Percentiles rank a stretch among this genome's conserved stretches.
phyloP scores from a whole-genome alignment of 1,140 invertebrate species.

The Daktulosphaira vitifoliae region DNA sequence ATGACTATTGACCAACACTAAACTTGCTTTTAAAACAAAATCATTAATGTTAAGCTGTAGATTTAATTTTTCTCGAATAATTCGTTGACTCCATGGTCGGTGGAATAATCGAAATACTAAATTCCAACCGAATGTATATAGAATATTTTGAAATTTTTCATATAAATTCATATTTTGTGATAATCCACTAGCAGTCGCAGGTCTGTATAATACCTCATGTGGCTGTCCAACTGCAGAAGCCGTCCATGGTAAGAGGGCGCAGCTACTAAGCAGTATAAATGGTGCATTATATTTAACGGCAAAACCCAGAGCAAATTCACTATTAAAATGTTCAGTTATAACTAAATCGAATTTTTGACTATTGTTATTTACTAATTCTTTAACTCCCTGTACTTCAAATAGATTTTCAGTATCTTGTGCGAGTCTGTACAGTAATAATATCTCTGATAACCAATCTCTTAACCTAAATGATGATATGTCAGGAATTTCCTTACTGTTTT shows the following conservation, averaged over 20 bases:
- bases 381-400: not conserved
- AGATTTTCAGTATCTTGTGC: not conserved
- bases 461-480: not conserved
- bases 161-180: no score
- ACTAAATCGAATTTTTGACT: constrained; percentile 40
- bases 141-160: no score
- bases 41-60: constrained; percentile 46
- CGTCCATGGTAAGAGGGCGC: constrained; percentile 52
- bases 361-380: not conserved
- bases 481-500: constrained; percentile 8
- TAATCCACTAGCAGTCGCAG: not conserved
- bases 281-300: constrained; percentile 44
- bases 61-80: no score
- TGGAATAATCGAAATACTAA: no score
- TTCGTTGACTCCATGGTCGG: no score
- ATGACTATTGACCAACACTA: constrained; percentile 57
- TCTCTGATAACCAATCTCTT: no score
- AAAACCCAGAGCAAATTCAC: constrained; percentile 37
- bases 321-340: constrained; percentile 40
- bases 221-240: constrained; percentile 42
- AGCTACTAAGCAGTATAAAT: constrained; percentile 50
- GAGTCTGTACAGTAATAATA: not conserved
- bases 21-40: constrained; percentile 50
- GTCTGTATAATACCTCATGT: constrained; percentile 35
- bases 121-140: no score